Base-by-base conservation (phyloP, 2,113 vertebrate genomes). In the Tyrannus savana region DNA sequence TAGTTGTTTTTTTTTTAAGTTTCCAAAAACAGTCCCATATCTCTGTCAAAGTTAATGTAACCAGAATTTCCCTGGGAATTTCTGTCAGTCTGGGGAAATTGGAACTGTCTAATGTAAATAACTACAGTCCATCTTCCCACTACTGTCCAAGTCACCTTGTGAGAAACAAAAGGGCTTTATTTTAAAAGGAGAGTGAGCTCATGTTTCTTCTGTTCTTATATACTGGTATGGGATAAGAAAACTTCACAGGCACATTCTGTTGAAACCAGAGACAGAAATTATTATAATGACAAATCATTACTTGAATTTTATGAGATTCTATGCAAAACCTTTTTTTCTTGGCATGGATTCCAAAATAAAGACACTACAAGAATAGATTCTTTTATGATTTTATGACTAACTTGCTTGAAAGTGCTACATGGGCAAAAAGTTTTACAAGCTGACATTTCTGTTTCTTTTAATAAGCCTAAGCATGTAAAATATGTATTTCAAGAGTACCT, bases 11-110 rank as follows among this genome's bases (percentile, higher is more conserved):
- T 53, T 86, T 87, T 95, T 85, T 73, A 84, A 76, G 94, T 97
- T 97, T 96, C 95, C 95, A 69, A 95, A 97, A 97, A 73, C 92
- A 96, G 90, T 75, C 86, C 83, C 6, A 0, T 93, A 95, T 96
- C 90, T 96, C 96, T 95, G 95, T 96, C 93, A 94, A 97, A 96
- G 95, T 96, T 97, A 96, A 96, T 78, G 84, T 52, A 95, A 95
- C 81, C 89, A 96, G 81, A 90, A 95, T 89, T 97, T 97, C 93
- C 94, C 94, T 91, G 95, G 94, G 93, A 97, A 97, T 95, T 93
- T 92, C 74, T 94, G 80, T 89, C 90, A 84, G 83, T 81, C 75
- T 69, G 58, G 89, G 88, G 93, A 89, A 96, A 33, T 2, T 93
- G 86, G 83, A 93, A 64, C 90, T 91, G 66, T 80, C 66, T 93